Base-by-base conservation (phyloP, 2,888 invertebrate genomes). In the Criorhina ranunculi region DNA sequence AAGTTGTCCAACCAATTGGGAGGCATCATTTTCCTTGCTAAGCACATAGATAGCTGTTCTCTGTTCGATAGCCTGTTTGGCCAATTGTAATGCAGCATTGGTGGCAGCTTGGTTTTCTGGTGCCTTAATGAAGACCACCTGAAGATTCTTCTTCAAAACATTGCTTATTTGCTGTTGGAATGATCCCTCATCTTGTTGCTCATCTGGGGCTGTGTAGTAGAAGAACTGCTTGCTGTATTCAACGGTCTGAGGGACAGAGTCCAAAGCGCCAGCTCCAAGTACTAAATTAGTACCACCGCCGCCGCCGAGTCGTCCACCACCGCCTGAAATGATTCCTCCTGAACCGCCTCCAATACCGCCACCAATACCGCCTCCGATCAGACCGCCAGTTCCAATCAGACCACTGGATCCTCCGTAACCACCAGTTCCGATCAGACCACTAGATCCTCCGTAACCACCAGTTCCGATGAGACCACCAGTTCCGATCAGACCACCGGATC, bases 41-140 rank as follows among this genome's bases (percentile, higher is more conserved):
- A 91, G 89, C 1, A 91, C 91, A 86, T 91, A 91, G 73, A 91
- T 90, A 79, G 91, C 91, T 15, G 91, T 91, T 87, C 89, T 88
- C 31, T 91, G 90, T 37, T 91, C 88, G 31, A 88, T 89, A 75
- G 89, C 90, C 77, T 90, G 90, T 72, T 90, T 90, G 17, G 91
- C 91, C 79, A 90, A 75, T 59, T 89, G 88, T 51, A 90, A 72
- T 5, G 90, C 90, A 42, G 91, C 90, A 73, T 90, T 88, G 86
- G 90, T 90, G 49, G 91, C 70, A 0, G 88, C 90, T 76, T 87
- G 88, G 79, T 90, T 90, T 88, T 90, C 91, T 72, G 90, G 90
- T 49, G 90, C 90, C 88, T 90, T 91, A 46, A 91, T 90, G 88
- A 91, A 91, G 55, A 91, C 88, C 35, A 91, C 90, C 5, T 90